Conservation (phyloP, 2,888 invertebrate genomes). For the Timema cristinae region DNA sequence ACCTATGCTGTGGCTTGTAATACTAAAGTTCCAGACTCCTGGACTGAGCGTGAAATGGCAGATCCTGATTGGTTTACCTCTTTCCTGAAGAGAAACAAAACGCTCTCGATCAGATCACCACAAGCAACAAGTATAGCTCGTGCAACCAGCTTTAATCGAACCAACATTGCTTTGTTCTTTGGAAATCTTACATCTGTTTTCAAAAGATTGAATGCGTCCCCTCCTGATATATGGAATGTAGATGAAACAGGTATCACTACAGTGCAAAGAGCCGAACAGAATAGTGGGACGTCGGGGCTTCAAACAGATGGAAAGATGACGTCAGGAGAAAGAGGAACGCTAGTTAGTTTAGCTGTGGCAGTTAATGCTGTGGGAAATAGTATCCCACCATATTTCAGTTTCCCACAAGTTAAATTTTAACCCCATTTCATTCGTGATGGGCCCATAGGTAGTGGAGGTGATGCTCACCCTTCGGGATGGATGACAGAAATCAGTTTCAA, state of each 20-base stretch:
- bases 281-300: constrained; percentile 14
- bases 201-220: constrained; percentile 12
- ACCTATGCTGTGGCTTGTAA: constrained; percentile 31
- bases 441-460: constrained; percentile 1
- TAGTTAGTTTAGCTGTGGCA: constrained; percentile 32
- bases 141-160: constrained; percentile 36
- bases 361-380: constrained; percentile 18
- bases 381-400: not conserved
- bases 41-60: constrained; percentile 34
- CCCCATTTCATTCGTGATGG: constrained; percentile 1
- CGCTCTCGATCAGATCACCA: constrained; percentile 35
- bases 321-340: constrained; percentile 32
- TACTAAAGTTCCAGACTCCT: constrained; percentile 32
- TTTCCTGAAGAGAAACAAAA: constrained; percentile 37
- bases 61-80: constrained; percentile 38
- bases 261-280: constrained; percentile 14
- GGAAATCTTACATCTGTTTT: constrained; percentile 21
- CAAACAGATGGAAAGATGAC: constrained; percentile 10
- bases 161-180: constrained; percentile 47
- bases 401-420: not conserved
- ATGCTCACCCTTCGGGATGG: constrained; percentile 12
- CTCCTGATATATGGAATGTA: constrained; percentile 19
- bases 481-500: constrained; percentile 7
- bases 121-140: constrained; percentile 38
- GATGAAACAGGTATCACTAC: constrained; percentile 24